phyloP scores from a whole-genome alignment of 2,113 vertebrate genomes.

The Carettochelys insculpta region DNA sequence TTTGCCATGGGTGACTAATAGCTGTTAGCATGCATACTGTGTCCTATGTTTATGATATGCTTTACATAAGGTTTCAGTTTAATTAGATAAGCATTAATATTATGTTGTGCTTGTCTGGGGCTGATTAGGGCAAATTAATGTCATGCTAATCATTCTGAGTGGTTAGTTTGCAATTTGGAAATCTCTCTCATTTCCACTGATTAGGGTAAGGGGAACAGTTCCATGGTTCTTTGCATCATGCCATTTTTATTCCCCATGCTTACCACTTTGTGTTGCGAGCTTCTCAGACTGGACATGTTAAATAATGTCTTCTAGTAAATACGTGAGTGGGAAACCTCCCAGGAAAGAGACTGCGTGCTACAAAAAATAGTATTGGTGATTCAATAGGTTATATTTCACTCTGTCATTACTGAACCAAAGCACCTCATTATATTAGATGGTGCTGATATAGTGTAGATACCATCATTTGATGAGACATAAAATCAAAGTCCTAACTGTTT shows the following conservation, averaged over 20 bases:
- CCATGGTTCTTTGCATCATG: neutral
- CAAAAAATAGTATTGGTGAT: neutral
- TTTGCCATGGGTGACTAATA: neutral
- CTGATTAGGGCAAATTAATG: neutral
- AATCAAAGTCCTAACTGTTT: neutral
- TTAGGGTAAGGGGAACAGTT: neutral
- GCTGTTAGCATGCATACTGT: neutral
- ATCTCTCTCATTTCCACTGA: neutral
- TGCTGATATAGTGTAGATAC: neutral
- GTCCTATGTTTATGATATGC: fast-evolving
- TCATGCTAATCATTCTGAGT: neutral
- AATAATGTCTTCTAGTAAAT: neutral
- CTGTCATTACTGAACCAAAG: neutral
- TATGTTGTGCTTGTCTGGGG: neutral
- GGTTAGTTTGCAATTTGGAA: neutral
- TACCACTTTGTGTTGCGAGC: neutral
- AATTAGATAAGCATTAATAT: neutral
- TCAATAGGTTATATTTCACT: neutral
- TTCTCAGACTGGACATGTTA: neutral
- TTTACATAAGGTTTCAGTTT: neutral
- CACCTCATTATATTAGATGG: neutral
- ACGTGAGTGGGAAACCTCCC: fast-evolving
- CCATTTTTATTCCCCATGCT: neutral
- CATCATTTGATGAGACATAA: neutral
- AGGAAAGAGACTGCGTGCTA: neutral